Percentiles rank a stretch among this genome's conserved stretches.
These are phyloP conservation scores for Dreissena rostriformis DNA, from an alignment of 1,140 invertebrate genomes.

Conservation along the genomic window DNA sequence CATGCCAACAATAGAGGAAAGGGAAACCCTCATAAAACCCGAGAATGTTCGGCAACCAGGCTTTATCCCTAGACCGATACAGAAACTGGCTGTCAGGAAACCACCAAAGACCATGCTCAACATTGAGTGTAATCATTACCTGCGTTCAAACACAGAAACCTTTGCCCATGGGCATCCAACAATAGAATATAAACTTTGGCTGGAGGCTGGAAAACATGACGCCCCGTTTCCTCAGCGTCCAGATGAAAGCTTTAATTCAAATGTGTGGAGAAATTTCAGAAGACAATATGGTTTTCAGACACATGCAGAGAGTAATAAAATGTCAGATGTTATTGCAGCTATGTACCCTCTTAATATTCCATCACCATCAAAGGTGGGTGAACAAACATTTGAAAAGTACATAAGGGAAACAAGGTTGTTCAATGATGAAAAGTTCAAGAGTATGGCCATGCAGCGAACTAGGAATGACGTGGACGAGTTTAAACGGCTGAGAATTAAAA, in stretches of 20 bases:
- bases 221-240: slow-evolving; percentile 71
- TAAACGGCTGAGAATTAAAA: slow-evolving; percentile 72
- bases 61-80: slow-evolving; percentile 75
- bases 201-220: slow-evolving; percentile 78
- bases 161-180: slow-evolving; percentile 70
- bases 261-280: slow-evolving; percentile 80
- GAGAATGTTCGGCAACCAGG: slow-evolving; percentile 67
- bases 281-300: slow-evolving; percentile 75
- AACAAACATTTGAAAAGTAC: slow-evolving; percentile 78
- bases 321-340: slow-evolving; percentile 76
- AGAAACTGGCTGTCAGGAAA: slow-evolving; percentile 69
- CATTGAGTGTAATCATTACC: slow-evolving; percentile 78
- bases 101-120: slow-evolving; percentile 73
- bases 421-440: slow-evolving; percentile 73
- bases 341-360: slow-evolving; percentile 80
- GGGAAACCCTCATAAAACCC: slow-evolving; percentile 71
- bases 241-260: slow-evolving; percentile 79
- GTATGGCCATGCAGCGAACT: slow-evolving; percentile 74
- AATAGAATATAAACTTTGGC: slow-evolving; percentile 77
- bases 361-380: slow-evolving; percentile 75
- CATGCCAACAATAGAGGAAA: slow-evolving; percentile 73
- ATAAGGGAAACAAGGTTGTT: slow-evolving; percentile 75
- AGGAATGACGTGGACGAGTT: slow-evolving; percentile 74
- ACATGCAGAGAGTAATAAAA: slow-evolving; percentile 72
- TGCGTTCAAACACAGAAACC: slow-evolving; percentile 68